phyloP scores from a whole-genome alignment of 2,113 vertebrate genomes.

The Picathartes gymnocephalus region DNA sequence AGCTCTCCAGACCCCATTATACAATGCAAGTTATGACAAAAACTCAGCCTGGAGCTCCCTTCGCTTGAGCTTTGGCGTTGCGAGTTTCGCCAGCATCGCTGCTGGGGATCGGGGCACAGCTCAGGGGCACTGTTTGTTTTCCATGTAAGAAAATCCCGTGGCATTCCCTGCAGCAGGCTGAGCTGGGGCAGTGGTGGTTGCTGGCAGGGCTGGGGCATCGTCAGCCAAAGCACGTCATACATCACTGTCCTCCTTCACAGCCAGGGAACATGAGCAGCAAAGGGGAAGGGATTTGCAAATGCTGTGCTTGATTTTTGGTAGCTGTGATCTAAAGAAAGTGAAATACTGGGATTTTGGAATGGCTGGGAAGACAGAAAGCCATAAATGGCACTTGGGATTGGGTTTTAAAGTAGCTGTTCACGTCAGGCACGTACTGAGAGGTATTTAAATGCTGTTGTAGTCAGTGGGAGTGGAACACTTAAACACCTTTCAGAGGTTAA shows the following conservation, averaged over 20 bases:
- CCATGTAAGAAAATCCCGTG: background rate
- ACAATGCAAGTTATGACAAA: background rate
- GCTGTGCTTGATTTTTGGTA: background rate
- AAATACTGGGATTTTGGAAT: background rate
- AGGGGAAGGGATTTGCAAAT: background rate
- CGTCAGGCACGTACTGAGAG: background rate
- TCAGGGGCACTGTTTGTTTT: background rate
- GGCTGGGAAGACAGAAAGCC: background rate
- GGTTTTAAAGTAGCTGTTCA: background rate
- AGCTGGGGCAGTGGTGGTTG: fast-evolving
- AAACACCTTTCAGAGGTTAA: background rate
- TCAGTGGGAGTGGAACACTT: background rate
- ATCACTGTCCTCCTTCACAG: constrained; percentile 11
- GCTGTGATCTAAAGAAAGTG: background rate
- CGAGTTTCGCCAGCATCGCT: background rate
- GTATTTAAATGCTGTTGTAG: background rate
- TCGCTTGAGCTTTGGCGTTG: background rate
- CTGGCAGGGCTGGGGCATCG: background rate
- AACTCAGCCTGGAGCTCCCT: background rate
- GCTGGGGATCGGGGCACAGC: background rate
- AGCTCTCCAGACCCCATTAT: background rate
- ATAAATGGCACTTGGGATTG: background rate
- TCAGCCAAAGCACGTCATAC: background rate
- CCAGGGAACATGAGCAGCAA: background rate
- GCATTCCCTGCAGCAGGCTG: background rate